These are phyloP conservation scores for Siniperca undulata DNA, from an alignment of 2,797 vertebrate species.

Conservation along the genomic window DNA sequence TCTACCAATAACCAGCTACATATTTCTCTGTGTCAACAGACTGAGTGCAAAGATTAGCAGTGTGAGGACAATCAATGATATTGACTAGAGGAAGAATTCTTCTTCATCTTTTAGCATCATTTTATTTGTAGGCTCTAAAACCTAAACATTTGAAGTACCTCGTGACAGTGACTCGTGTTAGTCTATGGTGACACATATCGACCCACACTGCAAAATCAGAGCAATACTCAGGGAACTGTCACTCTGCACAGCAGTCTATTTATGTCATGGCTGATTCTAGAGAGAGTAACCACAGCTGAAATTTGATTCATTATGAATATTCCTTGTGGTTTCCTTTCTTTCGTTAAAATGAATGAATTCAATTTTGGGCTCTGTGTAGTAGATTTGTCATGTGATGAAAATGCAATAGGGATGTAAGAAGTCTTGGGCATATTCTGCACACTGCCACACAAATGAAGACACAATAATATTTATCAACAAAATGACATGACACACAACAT, in stretches of 20 bases:
- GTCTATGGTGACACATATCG: slow-evolving; percentile 42
- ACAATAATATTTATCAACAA: neutral
- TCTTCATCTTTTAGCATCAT: slow-evolving; percentile 10
- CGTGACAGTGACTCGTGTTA: slow-evolving; percentile 44
- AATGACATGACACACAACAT: neutral
- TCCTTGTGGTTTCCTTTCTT: neutral
- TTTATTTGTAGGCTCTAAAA: slow-evolving; percentile 18
- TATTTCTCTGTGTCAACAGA: slow-evolving; percentile 10
- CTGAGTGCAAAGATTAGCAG: slow-evolving; percentile 29
- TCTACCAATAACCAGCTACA: neutral
- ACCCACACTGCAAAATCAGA: slow-evolving; percentile 50
- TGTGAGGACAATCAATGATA: slow-evolving; percentile 23
- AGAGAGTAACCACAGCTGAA: slow-evolving; percentile 4
- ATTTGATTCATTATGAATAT: neutral
- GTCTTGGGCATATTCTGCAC: neutral
- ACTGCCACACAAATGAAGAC: neutral
- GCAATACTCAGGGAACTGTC: slow-evolving; percentile 50
- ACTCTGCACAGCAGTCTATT: slow-evolving; percentile 41
- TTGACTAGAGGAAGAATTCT: slow-evolving; percentile 10
- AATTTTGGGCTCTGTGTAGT: neutral
- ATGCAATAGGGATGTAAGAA: neutral
- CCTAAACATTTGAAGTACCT: slow-evolving; percentile 10
- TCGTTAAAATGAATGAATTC: neutral
- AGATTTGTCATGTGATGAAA: neutral
- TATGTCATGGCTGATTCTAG: slow-evolving; percentile 26